Evolutionary conservation across 2,797 vertebrate species (phyloP), one percentile per base, ranked within the genome.

Genomic region (Parotocinclus haroldoi): DNA sequence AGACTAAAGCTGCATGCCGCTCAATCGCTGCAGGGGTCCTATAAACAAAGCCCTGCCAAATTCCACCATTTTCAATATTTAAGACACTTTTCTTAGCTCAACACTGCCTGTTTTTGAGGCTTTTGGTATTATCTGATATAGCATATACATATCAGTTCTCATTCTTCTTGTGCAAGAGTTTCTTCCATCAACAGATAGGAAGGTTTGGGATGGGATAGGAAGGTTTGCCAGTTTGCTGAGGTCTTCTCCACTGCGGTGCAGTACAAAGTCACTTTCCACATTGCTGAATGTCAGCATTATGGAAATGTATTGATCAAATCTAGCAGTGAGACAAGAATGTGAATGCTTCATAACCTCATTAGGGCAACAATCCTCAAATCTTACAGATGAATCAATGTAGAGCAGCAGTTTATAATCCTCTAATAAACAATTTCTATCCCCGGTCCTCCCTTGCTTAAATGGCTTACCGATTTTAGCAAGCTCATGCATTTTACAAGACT

Each of bases 341-440:
- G 36, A 55, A 64, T 59, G 18, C 17, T 77, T 68, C 77, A 56
- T 65, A 39, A 57, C 81, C 84, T 72, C 75, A 85, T 88, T 84
- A 87, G 78, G 75, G 36, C 79, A 86, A 83, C 83, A 83, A 82
- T 74, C 76, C 77, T 85, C 71, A 83, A 84, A 82, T 85, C 80
- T 85, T 68, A 65, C 75, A 84, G 83, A 85, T 86, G 85, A 81
- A 79, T 60, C 81, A 77, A 80, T 71, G 40, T 68, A 84, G 83
- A 88, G 81, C 84, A 68, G 72, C 72, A 76, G 80, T 38, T 39
- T 76, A 77, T 85, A 83, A 86, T 80, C 83, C 82, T 69, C 78
- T 69, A 77, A 81, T 85, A 81, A 81, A 85, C 79, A 82, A 81
- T 68, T 80, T 77, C 79, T 74, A 73, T 81, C 80, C 74, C 75